Evolutionary conservation across 2,888 invertebrate species (phyloP), one percentile per base, ranked within the genome.

Genomic region (Drosophila limbata): DNA sequence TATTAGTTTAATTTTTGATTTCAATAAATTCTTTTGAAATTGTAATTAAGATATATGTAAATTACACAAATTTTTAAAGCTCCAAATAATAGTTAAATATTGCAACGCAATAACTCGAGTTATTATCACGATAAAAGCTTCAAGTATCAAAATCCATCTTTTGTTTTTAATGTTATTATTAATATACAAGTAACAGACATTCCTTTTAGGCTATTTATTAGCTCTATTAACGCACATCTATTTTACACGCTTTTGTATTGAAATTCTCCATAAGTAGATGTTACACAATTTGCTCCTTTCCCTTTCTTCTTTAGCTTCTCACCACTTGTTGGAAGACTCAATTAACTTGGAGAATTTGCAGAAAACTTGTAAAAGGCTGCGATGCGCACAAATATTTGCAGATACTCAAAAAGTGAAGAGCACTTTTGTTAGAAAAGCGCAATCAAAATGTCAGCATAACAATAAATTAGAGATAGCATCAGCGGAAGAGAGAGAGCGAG

Each of bases 361-460:
- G 65, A 52, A 48, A 73, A 83, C 68, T 69, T 70, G 72, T 48
- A 35, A 80, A 83, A 69, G 69, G 45, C 56, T 57, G 57, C 28
- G 76, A 75, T 77, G 79, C 72, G 65, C 53, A 62, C 72, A 88
- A 81, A 84, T 88, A 86, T 88, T 81, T 88, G 73, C 75, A 71
- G 63, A 73, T 72, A 56, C 88, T 86, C 55, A 40, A 70, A 73
- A 63, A 50, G 47, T 45, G 60, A 42, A 70, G 67, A 50, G 44
- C 57, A 59, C 63, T 63, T 52, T 64, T 17, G 40, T 8, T 11
- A 19, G 35, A 67, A 73, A 71, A 71, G 79, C 71, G 82, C 85
- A 84, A 87, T 83, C 85, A 83, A 83, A 87, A 84, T 74, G 83
- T 71, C 85, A 77, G 73, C 69, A 72, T 51, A 79, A 69, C 82